Evolutionary conservation across 2,113 vertebrate species (phyloP).

Genomic region (Cryptomyrus ogoouensis): DNA sequence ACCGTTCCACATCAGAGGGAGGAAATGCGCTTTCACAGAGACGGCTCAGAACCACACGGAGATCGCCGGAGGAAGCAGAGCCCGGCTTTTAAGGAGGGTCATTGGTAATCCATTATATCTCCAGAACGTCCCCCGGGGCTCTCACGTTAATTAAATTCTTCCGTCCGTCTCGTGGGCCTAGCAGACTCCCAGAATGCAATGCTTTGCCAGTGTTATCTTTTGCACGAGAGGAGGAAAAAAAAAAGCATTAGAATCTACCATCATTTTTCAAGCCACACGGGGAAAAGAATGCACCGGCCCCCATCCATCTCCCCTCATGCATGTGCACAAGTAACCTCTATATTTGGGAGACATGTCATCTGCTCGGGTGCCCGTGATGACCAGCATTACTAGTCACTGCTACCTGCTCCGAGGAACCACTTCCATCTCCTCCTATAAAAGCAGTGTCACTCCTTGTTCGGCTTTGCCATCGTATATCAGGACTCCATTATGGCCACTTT

Average conservation of each 20-base stretch:
- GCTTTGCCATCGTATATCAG: background rate
- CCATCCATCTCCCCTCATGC: background rate
- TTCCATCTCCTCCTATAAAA: background rate
- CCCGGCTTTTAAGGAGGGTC: conserved; percentile 16
- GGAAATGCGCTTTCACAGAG: background rate
- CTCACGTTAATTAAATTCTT: conserved; percentile 57
- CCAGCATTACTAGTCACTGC: background rate
- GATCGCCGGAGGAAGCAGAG: background rate
- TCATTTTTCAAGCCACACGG: background rate
- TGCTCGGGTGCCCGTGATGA: background rate
- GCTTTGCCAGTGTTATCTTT: background rate
- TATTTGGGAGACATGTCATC: background rate
- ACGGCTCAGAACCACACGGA: background rate
- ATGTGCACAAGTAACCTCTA: background rate
- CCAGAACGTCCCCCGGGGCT: conserved; percentile 32
- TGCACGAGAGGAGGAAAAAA: background rate
- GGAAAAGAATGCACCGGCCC: background rate
- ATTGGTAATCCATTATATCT: conserved; percentile 26
- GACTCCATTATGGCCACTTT: background rate
- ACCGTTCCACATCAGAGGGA: background rate
- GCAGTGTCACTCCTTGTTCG: background rate
- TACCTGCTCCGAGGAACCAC: background rate
- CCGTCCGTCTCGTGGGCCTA: conserved; percentile 30
- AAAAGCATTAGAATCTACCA: conserved; percentile 9
- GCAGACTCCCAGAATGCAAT: background rate